phyloP scores from a whole-genome alignment of 1,140 invertebrate species.

The Brachionus rubens region DNA sequence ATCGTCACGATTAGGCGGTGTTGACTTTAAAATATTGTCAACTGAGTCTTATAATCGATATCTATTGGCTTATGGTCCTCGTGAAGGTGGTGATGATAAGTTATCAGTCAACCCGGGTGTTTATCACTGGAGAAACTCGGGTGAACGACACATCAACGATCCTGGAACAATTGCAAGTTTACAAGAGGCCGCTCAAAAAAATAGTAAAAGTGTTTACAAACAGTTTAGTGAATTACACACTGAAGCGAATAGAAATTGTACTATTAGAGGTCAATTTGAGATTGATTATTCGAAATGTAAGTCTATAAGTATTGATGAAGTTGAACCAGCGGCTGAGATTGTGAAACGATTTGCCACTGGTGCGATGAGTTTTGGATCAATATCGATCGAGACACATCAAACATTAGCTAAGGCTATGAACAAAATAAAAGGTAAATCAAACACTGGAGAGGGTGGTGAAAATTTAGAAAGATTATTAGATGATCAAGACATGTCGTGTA shows the following conservation, averaged over 20 bases:
- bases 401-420: slow-evolving; percentile 97
- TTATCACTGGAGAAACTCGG: slow-evolving; percentile 92
- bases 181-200: slow-evolving; percentile 69
- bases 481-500: slow-evolving; percentile 66
- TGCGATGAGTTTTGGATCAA: slow-evolving; percentile 89
- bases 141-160: slow-evolving; percentile 96
- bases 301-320: slow-evolving; percentile 75
- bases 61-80: slow-evolving; percentile 53
- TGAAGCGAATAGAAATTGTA: slow-evolving; percentile 80
- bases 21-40: slow-evolving; percentile 81
- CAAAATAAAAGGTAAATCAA: slow-evolving; percentile 86
- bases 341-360: slow-evolving; percentile 81
- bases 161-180: slow-evolving; percentile 61
- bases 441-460: slow-evolving; percentile 85
- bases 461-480: slow-evolving; percentile 70
- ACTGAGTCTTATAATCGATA: slow-evolving; percentile 67
- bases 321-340: slow-evolving; percentile 85
- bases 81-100: slow-evolving; percentile 64
- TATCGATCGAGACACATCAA: slow-evolving; percentile 86
- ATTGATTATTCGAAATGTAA: slow-evolving; percentile 69
- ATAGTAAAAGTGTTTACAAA: slow-evolving; percentile 78
- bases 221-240: slow-evolving; percentile 80
- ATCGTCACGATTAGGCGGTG: slow-evolving; percentile 87
- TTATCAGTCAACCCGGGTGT: slow-evolving; percentile 87
- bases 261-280: slow-evolving; percentile 85